Base-by-base conservation (phyloP, 2,888 invertebrate species). In the Teinopalpus imperialis region DNA sequence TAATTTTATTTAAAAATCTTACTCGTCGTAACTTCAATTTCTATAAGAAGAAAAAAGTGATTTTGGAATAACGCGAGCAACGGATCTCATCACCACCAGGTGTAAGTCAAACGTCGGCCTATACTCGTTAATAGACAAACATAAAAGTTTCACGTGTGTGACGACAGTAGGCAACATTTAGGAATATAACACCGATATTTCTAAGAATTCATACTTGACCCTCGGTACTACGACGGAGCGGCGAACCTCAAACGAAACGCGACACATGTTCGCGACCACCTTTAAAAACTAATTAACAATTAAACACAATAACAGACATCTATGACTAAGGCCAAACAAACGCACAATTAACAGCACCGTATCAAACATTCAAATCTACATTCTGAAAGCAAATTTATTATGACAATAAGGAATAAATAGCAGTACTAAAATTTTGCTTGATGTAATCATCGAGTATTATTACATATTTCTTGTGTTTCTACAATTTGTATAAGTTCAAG, bases 281-380 rank as follows among this genome's bases (percentile, higher is more conserved):
- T 48, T 51, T 51, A 12, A 35, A 37, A 32, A 26, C 51, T 51
- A 51, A 48, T 48, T 51, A 48, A 37, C 40, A 37, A 48, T 51
- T 51, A 51, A 51, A 44, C 35, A 37, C 43, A 41, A 43, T 34
- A 18, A 35, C 23, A 16, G 39, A 29, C 34, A 49, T 49, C 20
- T 13, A 30, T 43, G 20, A 36, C 12, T 42, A 47, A 48, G 42
- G 39, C 30, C 47, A 36, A 13, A 9, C 14, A 2, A 16, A 13
- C 8, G 26, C 13, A 13, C 12, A 20, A 2, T 14, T 21, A 3
- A 21, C 24, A 18, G 8, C 27, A 2, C 13, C 5, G n/a, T 35
- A 43, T 43, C 43, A 27, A 29, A 12, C 6, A 6, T 37, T 12
- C 9, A 29, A 14, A 43, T 35, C 29, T 43, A 29, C 14, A 27